A percentile compares a stretch with the other conserved stretches of the same genome.
Evolutionary conservation across 2,888 invertebrate genomes (phyloP).

Genomic region (Myopa tessellatipennis): DNA sequence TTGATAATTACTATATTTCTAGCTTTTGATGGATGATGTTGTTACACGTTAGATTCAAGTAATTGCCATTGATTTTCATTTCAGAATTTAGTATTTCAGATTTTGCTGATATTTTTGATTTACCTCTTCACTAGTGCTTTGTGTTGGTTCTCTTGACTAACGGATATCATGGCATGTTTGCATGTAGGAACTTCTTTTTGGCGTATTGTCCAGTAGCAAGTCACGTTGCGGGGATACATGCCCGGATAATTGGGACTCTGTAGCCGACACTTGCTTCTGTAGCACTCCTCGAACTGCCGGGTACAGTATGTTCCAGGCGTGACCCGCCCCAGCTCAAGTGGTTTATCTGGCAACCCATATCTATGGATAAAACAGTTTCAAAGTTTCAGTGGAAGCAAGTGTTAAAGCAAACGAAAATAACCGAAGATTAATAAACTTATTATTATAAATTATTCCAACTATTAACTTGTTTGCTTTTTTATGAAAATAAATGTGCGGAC

Average conservation of each 20-base stretch:
- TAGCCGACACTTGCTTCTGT: constrained; percentile 84
- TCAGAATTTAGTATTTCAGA: too few relatives aligned
- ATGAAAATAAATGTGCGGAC: too few relatives aligned
- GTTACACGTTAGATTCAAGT: too few relatives aligned
- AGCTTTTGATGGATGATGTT: too few relatives aligned
- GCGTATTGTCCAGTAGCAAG: constrained; percentile 88
- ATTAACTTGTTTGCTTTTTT: too few relatives aligned
- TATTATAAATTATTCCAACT: too few relatives aligned
- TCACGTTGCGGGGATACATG: constrained; percentile 83
- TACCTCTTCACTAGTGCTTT: constrained; percentile 67
- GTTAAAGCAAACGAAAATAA: too few relatives aligned
- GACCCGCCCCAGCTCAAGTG: constrained; percentile 84
- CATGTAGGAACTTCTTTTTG: constrained; percentile 89
- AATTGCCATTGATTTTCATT: too few relatives aligned
- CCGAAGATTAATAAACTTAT: too few relatives aligned
- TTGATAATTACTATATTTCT: too few relatives aligned
- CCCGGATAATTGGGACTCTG: constrained; percentile 94
- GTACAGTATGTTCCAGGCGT: constrained; percentile 88
- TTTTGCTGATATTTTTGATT: constrained; percentile 18
- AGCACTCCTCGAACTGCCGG: constrained; percentile 86
- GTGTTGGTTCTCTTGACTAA: constrained; percentile 81
- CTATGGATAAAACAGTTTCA: constrained; percentile 59
- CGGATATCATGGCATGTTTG: constrained; percentile 91
- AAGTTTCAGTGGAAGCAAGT: too few relatives aligned
- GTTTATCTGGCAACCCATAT: constrained; percentile 80